Evolutionary conservation across 1,140 invertebrate species (phyloP).

Genomic region (Zophobas morio): DNA sequence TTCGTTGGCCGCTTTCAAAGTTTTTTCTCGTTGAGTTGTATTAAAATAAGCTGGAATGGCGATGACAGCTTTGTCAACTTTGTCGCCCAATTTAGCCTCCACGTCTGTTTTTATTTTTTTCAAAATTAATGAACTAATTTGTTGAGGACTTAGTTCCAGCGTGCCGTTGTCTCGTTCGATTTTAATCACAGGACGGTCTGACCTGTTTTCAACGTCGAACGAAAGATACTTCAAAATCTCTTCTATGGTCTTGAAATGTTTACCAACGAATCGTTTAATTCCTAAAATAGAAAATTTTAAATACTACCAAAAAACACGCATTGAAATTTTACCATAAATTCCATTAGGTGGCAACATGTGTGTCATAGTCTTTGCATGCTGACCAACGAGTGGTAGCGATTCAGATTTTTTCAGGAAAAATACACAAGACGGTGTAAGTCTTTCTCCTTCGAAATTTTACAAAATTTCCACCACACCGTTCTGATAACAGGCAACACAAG

Average conservation of each 20-base stretch:
- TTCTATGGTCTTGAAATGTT: neutral
- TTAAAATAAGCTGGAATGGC: slow-evolving; percentile 81
- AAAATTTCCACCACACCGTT: slow-evolving; percentile 79
- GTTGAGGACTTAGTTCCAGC: neutral
- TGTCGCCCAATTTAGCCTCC: slow-evolving; percentile 3
- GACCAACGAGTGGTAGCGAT: slow-evolving; percentile 65
- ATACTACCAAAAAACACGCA: neutral
- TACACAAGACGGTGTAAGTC: slow-evolving; percentile 79
- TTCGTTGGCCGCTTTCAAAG: slow-evolving; percentile 74
- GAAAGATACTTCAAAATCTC: slow-evolving; percentile 19
- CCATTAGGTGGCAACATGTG: slow-evolving; percentile 6
- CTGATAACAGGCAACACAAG: slow-evolving; percentile 24
- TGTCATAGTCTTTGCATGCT: neutral
- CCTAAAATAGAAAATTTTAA: slow-evolving; percentile 2
- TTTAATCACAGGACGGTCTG: neutral
- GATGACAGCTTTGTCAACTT: slow-evolving; percentile 68
- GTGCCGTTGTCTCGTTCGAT: neutral
- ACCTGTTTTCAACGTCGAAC: neutral
- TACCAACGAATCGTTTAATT: slow-evolving; percentile 27
- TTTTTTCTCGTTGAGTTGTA: slow-evolving; percentile 75
- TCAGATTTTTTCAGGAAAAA: slow-evolving; percentile 72
- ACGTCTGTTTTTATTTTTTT: slow-evolving; percentile 8
- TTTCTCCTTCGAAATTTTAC: slow-evolving; percentile 86
- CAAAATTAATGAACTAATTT: neutral
- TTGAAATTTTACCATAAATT: slow-evolving; percentile 74